These are phyloP conservation scores for Pholis gunnellus DNA, from an alignment of 2,113 vertebrate species.

Conservation along the genomic window DNA sequence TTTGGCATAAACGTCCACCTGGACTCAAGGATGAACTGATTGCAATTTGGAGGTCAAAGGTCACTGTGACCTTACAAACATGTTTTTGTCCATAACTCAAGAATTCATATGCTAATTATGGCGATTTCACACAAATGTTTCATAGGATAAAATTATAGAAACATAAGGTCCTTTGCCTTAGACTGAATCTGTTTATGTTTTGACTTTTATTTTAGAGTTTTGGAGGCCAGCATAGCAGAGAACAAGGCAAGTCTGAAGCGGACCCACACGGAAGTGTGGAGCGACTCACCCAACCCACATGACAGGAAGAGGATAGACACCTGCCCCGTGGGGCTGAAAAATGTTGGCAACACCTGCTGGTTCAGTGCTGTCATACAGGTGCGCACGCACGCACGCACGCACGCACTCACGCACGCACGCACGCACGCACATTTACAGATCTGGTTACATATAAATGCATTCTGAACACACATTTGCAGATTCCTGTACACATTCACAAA, in stretches of 20 bases:
- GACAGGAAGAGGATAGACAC: conserved; percentile 94
- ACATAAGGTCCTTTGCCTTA: neutral
- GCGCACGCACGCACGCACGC: conserved; percentile 28
- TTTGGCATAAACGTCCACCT: neutral
- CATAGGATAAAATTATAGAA: neutral
- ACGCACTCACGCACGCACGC: neutral
- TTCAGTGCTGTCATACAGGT: conserved; percentile 99
- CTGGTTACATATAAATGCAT: neutral
- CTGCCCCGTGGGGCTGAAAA: conserved; percentile 96
- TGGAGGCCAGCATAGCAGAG: conserved; percentile 99
- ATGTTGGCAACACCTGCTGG: conserved; percentile 99
- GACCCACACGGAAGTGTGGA: conserved; percentile 96
- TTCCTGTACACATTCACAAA: neutral
- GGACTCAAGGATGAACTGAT: neutral
- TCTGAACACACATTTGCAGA: neutral
- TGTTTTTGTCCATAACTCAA: too few species aligned
- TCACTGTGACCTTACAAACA: neutral
- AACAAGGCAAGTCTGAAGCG: conserved; percentile 97
- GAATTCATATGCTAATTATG: neutral
- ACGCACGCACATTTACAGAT: too few species aligned
- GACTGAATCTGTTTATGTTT: neutral
- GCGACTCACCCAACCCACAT: conserved; percentile 95
- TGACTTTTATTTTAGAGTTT: conserved; percentile 85
- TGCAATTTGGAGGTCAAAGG: neutral
- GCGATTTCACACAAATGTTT: neutral